Evolutionary conservation across 1,140 invertebrate species (phyloP).

Genomic region (Liolophura sinensis): DNA sequence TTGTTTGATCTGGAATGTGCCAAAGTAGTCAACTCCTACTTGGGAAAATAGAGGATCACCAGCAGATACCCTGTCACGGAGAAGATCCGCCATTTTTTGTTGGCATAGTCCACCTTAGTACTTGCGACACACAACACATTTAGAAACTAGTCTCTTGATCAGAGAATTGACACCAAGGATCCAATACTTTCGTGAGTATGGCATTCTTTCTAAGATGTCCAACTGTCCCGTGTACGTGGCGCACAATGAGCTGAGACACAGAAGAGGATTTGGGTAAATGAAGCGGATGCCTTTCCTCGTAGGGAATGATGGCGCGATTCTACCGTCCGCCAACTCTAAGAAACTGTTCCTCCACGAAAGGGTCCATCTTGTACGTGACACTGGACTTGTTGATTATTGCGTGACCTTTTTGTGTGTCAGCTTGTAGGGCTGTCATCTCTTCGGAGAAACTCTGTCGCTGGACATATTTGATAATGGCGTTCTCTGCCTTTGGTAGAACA

Average conservation of each 20-base stretch:
- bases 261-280: conserved; percentile 11
- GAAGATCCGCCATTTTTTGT: conserved; percentile 25
- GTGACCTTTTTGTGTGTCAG: no score
- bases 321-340: no score
- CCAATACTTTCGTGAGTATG: conserved; percentile 13
- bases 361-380: conserved; percentile 16
- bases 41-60: conserved; percentile 28
- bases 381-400: conserved; percentile 10
- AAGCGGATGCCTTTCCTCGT: conserved; percentile 18
- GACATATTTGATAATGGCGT: conserved; percentile 4
- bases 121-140: conserved; percentile 8
- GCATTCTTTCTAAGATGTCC: conserved; percentile 14
- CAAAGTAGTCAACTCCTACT: conserved; percentile 39
- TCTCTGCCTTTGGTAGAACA: conserved; percentile 5
- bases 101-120: not conserved
- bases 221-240: conserved; percentile 4
- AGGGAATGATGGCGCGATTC: conserved; percentile 11
- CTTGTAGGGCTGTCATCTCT: conserved; percentile 9
- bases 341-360: conserved; percentile 11
- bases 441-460: conserved; percentile 8
- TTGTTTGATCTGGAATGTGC: conserved; percentile 30
- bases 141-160: conserved; percentile 4
- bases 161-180: conserved; percentile 3
- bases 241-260: conserved; percentile 10
- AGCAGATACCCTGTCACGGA: conserved; percentile 13